phyloP scores from a whole-genome alignment of 2,113 vertebrate species.

The Hirundichthys speculiger region DNA sequence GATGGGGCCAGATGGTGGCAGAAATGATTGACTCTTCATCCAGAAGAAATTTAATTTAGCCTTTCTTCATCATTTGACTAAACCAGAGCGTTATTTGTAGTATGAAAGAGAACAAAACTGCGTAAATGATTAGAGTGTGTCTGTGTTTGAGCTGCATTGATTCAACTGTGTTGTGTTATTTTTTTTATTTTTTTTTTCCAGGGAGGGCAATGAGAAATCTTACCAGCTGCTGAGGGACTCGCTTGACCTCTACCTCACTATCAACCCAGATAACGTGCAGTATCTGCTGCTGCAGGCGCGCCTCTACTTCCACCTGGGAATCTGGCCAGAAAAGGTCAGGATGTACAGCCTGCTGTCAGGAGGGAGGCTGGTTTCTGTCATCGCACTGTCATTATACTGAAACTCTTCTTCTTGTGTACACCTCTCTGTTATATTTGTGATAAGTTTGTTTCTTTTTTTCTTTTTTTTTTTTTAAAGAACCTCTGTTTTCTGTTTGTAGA shows the following conservation, averaged over 20 bases:
- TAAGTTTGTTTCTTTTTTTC: too few species aligned
- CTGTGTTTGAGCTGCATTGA: neutral
- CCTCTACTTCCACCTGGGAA: constrained; percentile 97
- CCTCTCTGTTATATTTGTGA: too few species aligned
- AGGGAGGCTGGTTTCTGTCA: neutral
- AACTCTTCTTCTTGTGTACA: neutral
- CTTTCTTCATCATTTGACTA: too few species aligned
- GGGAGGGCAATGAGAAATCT: constrained; percentile 95
- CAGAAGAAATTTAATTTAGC: too few species aligned
- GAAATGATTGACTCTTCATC: too few species aligned
- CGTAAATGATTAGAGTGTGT: neutral
- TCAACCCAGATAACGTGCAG: constrained; percentile 97
- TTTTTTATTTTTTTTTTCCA: constrained; percentile 56
- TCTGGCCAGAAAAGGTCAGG: constrained; percentile 98
- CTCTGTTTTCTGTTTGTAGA: too few species aligned
- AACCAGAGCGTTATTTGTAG: too few species aligned
- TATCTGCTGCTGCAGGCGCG: constrained; percentile 95
- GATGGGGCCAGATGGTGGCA: too few species aligned
- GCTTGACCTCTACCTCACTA: constrained; percentile 95
- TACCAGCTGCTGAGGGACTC: constrained; percentile 97
- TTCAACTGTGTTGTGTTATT: neutral
- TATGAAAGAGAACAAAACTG: neutral
- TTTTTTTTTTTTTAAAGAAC: too few species aligned
- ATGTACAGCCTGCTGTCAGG: neutral
- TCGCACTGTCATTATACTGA: rapidly evolving